Evolutionary conservation across 2,888 invertebrate genomes (phyloP), one percentile per base, ranked within the genome.

Genomic region (Drosophila tripunctata): DNA sequence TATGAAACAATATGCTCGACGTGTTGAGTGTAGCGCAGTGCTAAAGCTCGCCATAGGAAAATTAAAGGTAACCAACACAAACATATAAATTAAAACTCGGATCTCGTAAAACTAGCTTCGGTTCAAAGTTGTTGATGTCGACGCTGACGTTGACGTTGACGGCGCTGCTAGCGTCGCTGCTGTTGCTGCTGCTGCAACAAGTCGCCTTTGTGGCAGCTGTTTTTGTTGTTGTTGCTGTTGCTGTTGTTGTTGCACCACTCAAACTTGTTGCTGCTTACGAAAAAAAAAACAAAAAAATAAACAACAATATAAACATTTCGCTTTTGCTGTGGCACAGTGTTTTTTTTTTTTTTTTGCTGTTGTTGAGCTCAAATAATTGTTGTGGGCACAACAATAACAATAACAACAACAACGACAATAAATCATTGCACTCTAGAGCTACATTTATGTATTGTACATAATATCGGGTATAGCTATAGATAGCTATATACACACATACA

Each of bases 191-290:
- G 61, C 48, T 45, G 50, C 55, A 55, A 52, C 64, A 57, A 74
- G 55, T 70, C 51, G 73, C 67, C 44, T 75, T 75, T 66, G 62
- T 65, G 58, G 68, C 69, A 60, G 80, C 57, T 61, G 63, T 48
- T 54, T 51, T 38, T 54, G 48, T 19, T 68, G 31, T 12, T 70
- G 57, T 48, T 36, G 61, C 12, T 67, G 31, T 30, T 60, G 22
- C 31, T 67, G 55, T 80, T 72, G 74, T 86, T 86, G 87, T 86
- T 81, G 84, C 81, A 83, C 75, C 87, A 86, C 81, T 67, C 73
- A 79, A 76, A 79, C 80, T 79, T 79, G 80, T 80, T 80, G 64
- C 69, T 64, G 78, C 74, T 75, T 67, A 76, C 76, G 64, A 75
- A 76, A 74, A 73, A 50, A 40, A 12, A 31, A 19, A 22, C 21